These are phyloP conservation scores for Crotalus horridus DNA, from an alignment of 2,113 vertebrate species.

Conservation along the genomic window DNA sequence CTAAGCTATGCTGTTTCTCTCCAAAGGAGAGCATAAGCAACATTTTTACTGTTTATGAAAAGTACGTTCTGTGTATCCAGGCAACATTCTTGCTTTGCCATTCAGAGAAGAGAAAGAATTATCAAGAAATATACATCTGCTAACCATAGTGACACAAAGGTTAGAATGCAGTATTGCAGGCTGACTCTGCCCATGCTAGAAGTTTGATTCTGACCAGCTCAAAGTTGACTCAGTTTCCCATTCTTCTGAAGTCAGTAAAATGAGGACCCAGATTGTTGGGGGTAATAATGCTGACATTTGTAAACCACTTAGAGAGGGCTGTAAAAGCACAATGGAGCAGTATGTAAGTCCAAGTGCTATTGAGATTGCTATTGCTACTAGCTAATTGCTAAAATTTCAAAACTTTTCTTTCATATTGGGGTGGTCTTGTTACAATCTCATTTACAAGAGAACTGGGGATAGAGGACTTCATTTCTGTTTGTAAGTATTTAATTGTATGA, in stretches of 20 bases:
- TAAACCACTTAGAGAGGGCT: background rate
- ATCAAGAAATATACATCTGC: conserved; percentile 1
- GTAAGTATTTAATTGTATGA: background rate
- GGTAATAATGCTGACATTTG: background rate
- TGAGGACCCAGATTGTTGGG: background rate
- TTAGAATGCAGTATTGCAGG: background rate
- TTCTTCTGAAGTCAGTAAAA: background rate
- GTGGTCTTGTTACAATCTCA: background rate
- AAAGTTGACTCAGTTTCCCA: background rate
- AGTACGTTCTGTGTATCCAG: conserved; percentile 39
- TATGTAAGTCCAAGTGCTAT: background rate
- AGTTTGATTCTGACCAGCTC: background rate
- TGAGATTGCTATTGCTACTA: background rate
- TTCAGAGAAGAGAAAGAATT: background rate
- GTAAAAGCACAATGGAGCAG: background rate
- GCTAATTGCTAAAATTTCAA: background rate
- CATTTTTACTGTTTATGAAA: conserved; percentile 6
- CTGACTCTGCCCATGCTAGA: background rate
- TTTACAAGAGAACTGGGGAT: background rate
- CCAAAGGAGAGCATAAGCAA: conserved; percentile 26
- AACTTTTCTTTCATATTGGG: background rate
- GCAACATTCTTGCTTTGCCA: conserved; percentile 34
- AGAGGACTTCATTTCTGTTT: background rate
- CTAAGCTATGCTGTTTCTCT: conserved; percentile 30
- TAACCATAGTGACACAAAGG: background rate